These are phyloP conservation scores for Notodonta dromedarius DNA, from an alignment of 2,888 invertebrate genomes.

Conservation along the genomic window DNA sequence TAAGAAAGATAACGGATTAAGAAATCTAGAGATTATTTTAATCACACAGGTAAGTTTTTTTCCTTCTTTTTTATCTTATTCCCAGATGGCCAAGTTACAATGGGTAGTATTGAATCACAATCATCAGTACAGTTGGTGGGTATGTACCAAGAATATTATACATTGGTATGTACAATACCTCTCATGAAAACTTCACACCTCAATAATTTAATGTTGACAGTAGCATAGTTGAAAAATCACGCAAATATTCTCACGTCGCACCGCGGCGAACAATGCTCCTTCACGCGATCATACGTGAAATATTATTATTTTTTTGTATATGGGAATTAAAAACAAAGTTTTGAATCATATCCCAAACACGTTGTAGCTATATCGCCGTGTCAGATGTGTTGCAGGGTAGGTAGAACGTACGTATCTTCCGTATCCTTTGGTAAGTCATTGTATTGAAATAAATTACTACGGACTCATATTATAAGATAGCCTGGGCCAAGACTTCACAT, in stretches of 20 bases:
- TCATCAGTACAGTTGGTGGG: background rate
- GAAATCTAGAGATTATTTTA: too few relatives aligned
- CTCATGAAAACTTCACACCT: slow-evolving; percentile 14
- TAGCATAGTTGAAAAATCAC: background rate
- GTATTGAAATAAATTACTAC: too few relatives aligned
- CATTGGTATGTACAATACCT: background rate
- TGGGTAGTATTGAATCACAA: background rate
- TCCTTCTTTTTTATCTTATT: too few relatives aligned
- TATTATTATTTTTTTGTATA: slow-evolving; percentile 18
- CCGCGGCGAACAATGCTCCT: slow-evolving; percentile 29
- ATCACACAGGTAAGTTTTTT: too few relatives aligned
- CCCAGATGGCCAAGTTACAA: too few relatives aligned
- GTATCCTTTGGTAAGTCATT: too few relatives aligned
- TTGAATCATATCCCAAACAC: slow-evolving; percentile 6
- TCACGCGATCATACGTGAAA: slow-evolving; percentile 37
- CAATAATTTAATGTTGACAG: slow-evolving; percentile 4
- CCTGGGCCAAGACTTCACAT: too few relatives aligned
- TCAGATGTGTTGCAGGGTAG: background rate
- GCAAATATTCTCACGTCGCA: slow-evolving; percentile 24
- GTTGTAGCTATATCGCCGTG: background rate
- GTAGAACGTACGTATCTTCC: too few relatives aligned
- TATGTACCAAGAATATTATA: too few relatives aligned
- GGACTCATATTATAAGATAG: too few relatives aligned
- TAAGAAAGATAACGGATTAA: too few relatives aligned
- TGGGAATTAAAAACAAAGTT: background rate